A percentile compares a stretch with the other conserved stretches of the same genome.
phyloP scores from a whole-genome alignment of 2,113 vertebrate genomes.

The Ahaetulla prasina region DNA sequence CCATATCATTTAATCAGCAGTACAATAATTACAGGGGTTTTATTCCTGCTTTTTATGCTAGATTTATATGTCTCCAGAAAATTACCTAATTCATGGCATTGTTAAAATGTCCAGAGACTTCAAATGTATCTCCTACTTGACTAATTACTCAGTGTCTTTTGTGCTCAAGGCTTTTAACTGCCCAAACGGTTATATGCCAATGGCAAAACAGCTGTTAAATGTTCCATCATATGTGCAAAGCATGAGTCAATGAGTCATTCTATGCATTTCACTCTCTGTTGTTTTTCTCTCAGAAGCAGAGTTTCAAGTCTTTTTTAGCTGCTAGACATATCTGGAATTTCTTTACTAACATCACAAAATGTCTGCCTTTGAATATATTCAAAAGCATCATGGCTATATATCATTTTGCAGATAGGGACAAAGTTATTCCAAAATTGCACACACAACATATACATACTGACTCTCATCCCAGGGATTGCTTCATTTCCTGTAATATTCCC shows the following conservation, averaged over 20 bases:
- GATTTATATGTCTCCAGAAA: neutral
- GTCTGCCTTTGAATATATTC: neutral
- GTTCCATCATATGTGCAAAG: neutral
- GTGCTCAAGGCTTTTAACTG: neutral
- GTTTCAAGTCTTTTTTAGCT: neutral
- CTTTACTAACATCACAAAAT: neutral
- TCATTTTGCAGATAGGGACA: neutral
- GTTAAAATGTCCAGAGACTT: neutral
- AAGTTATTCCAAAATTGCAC: neutral
- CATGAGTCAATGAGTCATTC: neutral
- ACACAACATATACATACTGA: neutral
- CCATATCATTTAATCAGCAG: neutral
- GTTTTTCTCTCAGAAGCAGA: neutral
- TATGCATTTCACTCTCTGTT: neutral
- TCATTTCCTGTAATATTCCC: neutral
- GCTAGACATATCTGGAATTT: neutral
- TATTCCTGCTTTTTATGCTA: constrained; percentile 1
- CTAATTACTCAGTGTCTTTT: constrained; percentile 14
- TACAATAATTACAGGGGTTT: neutral
- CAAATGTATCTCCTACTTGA: constrained; percentile 7
- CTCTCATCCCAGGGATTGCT: neutral
- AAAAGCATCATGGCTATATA: neutral
- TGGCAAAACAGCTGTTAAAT: neutral
- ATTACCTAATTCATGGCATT: neutral
- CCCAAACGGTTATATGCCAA: neutral